Conservation (phyloP, 1,140 invertebrate species). For the Atta colombica region DNA sequence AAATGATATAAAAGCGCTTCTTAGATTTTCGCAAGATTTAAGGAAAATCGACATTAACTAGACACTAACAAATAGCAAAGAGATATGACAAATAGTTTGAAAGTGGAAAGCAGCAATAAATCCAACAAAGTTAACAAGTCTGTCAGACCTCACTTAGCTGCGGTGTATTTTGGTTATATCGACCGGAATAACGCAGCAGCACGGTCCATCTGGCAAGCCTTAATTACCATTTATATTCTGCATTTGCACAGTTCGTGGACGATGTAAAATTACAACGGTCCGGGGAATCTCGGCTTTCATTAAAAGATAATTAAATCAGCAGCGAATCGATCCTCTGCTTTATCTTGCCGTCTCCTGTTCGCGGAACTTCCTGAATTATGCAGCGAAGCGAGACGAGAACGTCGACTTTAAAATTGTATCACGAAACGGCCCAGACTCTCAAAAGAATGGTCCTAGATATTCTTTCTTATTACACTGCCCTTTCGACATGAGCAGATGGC, state of each 20-base stretch:
- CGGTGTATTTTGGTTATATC: slow-evolving; percentile 58
- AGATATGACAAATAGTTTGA: slow-evolving; percentile 12
- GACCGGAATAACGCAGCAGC: slow-evolving; percentile 26
- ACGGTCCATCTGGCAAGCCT: slow-evolving; percentile 53
- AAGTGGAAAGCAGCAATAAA: slow-evolving; percentile 40
- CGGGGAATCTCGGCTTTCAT: slow-evolving; percentile 57
- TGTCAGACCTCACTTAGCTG: slow-evolving; percentile 47
- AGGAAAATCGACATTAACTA: slow-evolving; percentile 4
- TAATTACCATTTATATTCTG: slow-evolving; percentile 63
- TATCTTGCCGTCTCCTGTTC: slow-evolving; percentile 47
- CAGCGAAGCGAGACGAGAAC: slow-evolving; percentile 35
- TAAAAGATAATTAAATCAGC: slow-evolving; percentile 65
- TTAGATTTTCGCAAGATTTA: neutral
- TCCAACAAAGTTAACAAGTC: slow-evolving; percentile 53
- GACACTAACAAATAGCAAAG: slow-evolving; percentile 5
- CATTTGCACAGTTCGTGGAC: slow-evolving; percentile 31
- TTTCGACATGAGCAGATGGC: slow-evolving; percentile 28
- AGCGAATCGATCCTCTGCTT: slow-evolving; percentile 56
- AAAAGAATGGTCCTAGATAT: slow-evolving; percentile 22
- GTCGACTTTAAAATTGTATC: slow-evolving; percentile 63
- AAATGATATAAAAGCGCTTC: neutral
- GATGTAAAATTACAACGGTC: slow-evolving; percentile 52
- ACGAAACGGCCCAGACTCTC: slow-evolving; percentile 33
- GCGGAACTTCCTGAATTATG: slow-evolving; percentile 60
- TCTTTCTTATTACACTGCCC: slow-evolving; percentile 44